Conservation (phyloP, 1,140 invertebrate species). For the Pentalonia nigronervosa region DNA sequence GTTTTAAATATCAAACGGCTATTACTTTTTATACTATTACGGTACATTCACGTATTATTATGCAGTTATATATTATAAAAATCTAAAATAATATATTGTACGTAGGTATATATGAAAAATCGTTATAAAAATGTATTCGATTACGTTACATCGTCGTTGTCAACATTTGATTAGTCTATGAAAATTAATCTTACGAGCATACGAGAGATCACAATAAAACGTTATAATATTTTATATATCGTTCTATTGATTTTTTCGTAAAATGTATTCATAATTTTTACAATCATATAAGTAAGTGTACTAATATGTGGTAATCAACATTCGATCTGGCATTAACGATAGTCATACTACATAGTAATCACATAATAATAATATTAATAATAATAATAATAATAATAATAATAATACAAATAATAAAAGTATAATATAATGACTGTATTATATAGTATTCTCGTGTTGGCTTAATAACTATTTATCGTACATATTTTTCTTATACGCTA, state of each 20-base stretch:
- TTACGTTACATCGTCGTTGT: neutral
- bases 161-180: conserved; percentile 28
- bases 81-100: neutral
- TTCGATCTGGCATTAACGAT: conserved; percentile 40
- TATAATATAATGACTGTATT: conserved; percentile 55
- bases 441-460: neutral
- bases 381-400: conserved; percentile 30
- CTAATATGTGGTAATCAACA: conserved; percentile 19
- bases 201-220: conserved; percentile 39
- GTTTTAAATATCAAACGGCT: neutral
- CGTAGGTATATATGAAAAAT: neutral
- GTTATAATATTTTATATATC: conserved; percentile 9
- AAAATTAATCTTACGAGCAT: conserved; percentile 12
- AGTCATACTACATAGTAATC: neutral
- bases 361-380: conserved; percentile 31
- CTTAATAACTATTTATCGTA: conserved; percentile 22
- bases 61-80: neutral
- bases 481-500: conserved; percentile 24
- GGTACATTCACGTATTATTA: neutral
- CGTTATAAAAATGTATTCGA: neutral
- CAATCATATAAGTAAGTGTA: neutral
- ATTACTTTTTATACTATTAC: too few relatives aligned
- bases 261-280: neutral
- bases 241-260: conserved; percentile 6
- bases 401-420: conserved; percentile 45